Evolutionary conservation across 2,797 vertebrate species (phyloP).

Genomic region (Pangasius djambal): DNA sequence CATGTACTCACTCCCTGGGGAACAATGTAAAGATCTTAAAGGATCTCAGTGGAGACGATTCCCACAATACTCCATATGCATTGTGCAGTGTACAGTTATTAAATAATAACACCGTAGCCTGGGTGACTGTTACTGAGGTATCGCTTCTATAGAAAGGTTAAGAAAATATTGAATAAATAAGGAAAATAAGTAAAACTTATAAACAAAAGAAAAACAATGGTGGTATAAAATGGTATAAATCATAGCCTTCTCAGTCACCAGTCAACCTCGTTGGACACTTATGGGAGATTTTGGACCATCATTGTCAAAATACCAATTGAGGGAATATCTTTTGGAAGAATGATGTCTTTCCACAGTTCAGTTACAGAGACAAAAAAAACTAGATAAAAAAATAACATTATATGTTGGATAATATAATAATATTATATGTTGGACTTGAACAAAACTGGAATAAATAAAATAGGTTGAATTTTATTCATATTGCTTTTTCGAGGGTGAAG

Average conservation of each 20-base stretch:
- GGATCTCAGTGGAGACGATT: not conserved
- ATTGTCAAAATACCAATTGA: not conserved
- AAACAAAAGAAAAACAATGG: not conserved
- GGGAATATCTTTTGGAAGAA: not conserved
- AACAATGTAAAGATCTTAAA: slow-evolving; percentile 23
- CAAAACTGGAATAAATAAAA: not conserved
- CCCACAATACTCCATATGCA: not conserved
- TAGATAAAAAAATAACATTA: not conserved
- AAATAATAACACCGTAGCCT: not conserved
- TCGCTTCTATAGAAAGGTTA: not conserved
- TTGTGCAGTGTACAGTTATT: not conserved
- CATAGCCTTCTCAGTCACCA: not conserved
- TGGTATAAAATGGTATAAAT: not conserved
- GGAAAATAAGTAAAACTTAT: not conserved
- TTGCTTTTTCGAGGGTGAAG: not conserved
- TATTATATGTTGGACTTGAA: too few relatives aligned
- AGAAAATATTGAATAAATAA: not conserved
- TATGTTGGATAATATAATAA: too few relatives aligned
- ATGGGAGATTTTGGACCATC: not conserved
- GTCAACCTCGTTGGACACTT: not conserved
- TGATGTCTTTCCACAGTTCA: not conserved
- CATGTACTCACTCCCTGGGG: slow-evolving; percentile 42
- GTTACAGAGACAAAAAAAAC: not conserved
- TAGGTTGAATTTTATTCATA: not conserved
- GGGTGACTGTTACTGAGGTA: not conserved